Base-by-base conservation (phyloP, 64 coral and sea anemone genomes). In the Dendronephthya gigantea region DNA sequence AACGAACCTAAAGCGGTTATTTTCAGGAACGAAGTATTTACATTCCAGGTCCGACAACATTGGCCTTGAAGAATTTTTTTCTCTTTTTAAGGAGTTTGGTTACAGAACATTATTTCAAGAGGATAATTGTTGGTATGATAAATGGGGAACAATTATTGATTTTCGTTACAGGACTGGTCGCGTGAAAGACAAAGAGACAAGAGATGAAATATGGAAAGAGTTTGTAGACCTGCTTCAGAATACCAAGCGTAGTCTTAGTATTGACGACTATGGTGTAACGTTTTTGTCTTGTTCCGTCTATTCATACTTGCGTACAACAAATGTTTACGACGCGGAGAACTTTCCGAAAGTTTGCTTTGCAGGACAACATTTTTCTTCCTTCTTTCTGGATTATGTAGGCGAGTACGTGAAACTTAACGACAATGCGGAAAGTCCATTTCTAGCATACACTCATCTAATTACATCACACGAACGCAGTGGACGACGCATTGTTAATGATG, bases 61-160 rank as follows among this genome's bases (percentile, higher is more conserved):
- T 22, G 91, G 89, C 27, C 86, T 93, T 4, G 86, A 84, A 9
- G 30, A 49, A 17, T 86, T 98, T 22, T 35, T 87, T 39, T 50
- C 62, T 22, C 48, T 37, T 14, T 85, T 93, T 19, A 91, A 79
- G 88, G 52, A 75, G 16, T 86, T 68, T 68, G 95, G 92, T 47
- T 98, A 98, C 74, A 92, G 91, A 34, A 90, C 90, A 38, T 90
- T 98, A 66, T 83, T 93, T 23, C 95, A 98, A 6, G 95, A 98
- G 81, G 92, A 93, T 65, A 86, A 88, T 23, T 98, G 95, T 39
- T 98, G 92, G 85, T 98, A 85, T 68, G 95, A 98, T 40, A 37
- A 12, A 12, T 93, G 95, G 95, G 95, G 95, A 11, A 68, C 84
- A 45, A 30, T 90, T 30, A 50, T 93, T 48, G 91, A 87, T 16